Conservation (phyloP, 2,888 invertebrate species). For the Diarsia dahlii region DNA sequence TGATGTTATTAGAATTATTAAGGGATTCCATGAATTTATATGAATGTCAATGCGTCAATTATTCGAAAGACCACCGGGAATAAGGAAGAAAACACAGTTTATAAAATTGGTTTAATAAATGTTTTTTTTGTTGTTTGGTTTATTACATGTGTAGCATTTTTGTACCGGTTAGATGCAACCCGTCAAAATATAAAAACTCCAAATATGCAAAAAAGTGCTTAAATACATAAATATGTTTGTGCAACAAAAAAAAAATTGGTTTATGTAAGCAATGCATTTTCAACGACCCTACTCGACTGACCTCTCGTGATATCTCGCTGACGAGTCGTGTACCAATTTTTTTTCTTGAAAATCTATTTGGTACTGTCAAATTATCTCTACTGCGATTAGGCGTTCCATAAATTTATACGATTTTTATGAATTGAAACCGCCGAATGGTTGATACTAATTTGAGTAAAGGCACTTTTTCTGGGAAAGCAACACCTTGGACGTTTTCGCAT, state of each 20-base stretch:
- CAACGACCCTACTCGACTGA: neutral
- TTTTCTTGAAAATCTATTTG: neutral
- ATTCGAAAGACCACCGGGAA: neutral
- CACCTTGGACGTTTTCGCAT: neutral
- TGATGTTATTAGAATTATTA: slow-evolving; percentile 30
- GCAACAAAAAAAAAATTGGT: too few relatives aligned
- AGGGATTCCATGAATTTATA: slow-evolving; percentile 22
- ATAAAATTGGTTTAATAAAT: neutral
- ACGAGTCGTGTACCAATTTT: neutral
- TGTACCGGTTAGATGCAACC: neutral
- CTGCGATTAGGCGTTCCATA: too few relatives aligned
- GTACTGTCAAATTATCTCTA: too few relatives aligned
- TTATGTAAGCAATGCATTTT: neutral
- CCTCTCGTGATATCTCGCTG: too few relatives aligned
- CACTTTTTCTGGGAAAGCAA: neutral
- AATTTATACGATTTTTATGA: neutral
- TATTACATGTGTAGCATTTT: neutral
- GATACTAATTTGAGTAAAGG: neutral
- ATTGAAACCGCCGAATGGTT: neutral
- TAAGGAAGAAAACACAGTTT: slow-evolving; percentile 12
- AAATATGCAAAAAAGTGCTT: too few relatives aligned
- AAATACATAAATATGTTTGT: too few relatives aligned
- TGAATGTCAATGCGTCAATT: slow-evolving; percentile 40
- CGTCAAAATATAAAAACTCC: neutral
- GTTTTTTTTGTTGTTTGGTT: neutral